These are phyloP conservation scores for Andrena minutula DNA, from an alignment of 2,888 invertebrate species.

Conservation along the genomic window DNA sequence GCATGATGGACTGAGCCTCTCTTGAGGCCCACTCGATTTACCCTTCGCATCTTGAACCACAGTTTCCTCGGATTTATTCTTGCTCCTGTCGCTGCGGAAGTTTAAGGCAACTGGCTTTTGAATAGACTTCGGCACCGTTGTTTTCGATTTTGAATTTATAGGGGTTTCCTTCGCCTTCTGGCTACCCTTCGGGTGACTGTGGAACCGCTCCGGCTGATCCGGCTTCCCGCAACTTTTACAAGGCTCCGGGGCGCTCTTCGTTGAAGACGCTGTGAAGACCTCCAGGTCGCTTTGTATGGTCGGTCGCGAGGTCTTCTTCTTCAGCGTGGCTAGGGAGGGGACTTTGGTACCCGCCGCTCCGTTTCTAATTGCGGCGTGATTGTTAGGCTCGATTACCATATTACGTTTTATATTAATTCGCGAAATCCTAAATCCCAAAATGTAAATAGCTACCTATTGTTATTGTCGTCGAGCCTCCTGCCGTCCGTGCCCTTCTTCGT, in stretches of 20 bases:
- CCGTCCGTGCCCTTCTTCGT: slow-evolving; percentile 52
- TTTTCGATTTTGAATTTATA: slow-evolving; percentile 39
- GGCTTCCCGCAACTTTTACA: slow-evolving; percentile 89
- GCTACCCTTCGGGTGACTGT: slow-evolving; percentile 86
- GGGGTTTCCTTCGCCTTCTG: slow-evolving; percentile 66
- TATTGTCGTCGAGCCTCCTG: slow-evolving; percentile 77
- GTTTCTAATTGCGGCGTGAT: slow-evolving; percentile 35
- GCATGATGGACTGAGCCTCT: not conserved
- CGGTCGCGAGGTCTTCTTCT: slow-evolving; percentile 67
- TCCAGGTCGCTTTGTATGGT: slow-evolving; percentile 74
- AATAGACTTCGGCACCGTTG: slow-evolving; percentile 84
- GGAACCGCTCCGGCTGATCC: slow-evolving; percentile 89
- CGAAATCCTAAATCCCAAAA: not conserved
- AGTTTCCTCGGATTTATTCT: slow-evolving; percentile 55
- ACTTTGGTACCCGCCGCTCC: slow-evolving; percentile 56
- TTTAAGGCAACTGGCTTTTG: slow-evolving; percentile 86
- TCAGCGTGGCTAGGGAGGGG: slow-evolving; percentile 69
- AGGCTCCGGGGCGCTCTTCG: slow-evolving; percentile 84
- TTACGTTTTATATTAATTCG: not conserved
- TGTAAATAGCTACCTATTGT: slow-evolving; percentile 69
- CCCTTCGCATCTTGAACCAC: slow-evolving; percentile 16
- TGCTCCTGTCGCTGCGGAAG: slow-evolving; percentile 80
- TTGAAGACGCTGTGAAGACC: slow-evolving; percentile 69
- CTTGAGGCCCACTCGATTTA: slow-evolving; percentile 11
- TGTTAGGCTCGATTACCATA: not conserved